Evolutionary conservation across 2,888 invertebrate species (phyloP), one percentile per base, ranked within the genome.

Genomic region (Synanthedon myopaeformis): DNA sequence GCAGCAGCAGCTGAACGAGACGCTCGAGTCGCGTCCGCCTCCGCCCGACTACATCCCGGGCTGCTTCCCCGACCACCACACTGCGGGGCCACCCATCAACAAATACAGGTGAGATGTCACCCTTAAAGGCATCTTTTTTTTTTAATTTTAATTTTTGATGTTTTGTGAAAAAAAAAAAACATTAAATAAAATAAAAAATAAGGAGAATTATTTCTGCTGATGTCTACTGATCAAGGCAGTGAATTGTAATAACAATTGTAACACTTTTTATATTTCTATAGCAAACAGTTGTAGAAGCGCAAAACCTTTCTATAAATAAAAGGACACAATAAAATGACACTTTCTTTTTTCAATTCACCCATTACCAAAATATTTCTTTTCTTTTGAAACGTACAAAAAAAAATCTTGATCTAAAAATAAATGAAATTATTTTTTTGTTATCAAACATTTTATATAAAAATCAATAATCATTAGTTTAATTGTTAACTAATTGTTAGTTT

Each of bases 41-140:
- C 94, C 96, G 0, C 86, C 89, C 0, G 93, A 96, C 82, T 98
- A 94, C 78, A 95, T 98, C 67, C 96, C 97, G 8, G 96, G 96
- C 41, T 95, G 96, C 76, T 94, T 94, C 75, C 92, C 96, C 3
- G 95, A 96, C 70, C 92, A 91, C 58, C 90, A 87, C 57, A 87
- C 90, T 0, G 82, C 90, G 10, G 93, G 95, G n/a, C 94, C 97
- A 35, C 93, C 96, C 50, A 94, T 96, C 64, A 94, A 96, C 71
- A 98, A 97, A 83, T 98, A 98, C 83, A 91, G 95, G 85, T 19
- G 19, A 3, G 19, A 19, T 19, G 19, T 19, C 35, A 51, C 51
- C 12, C 13, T 49, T 49, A 42, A 12, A 12, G n/a, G 3, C 42
- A 12, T 42, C n/a, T n/a, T n/a, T n/a, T n/a, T 4, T n/a, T 42